Evolutionary conservation across 1,140 invertebrate genomes (phyloP).

Genomic region (Listronotus bonariensis): DNA sequence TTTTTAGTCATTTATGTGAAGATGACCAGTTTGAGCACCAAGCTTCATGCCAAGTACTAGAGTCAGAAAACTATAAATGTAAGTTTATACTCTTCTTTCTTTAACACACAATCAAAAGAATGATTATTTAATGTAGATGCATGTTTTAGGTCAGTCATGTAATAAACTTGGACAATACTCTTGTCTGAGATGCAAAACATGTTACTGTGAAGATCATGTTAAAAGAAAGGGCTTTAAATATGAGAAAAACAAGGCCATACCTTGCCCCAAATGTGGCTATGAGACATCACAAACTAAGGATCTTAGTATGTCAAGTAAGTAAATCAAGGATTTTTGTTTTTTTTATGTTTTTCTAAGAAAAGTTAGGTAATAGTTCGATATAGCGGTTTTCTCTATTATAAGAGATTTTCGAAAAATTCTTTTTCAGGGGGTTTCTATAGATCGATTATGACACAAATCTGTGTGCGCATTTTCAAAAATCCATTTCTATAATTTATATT

Average conservation of each 20-base stretch:
- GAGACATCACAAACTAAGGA: slow-evolving; percentile 92
- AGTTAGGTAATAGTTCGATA: too few species aligned
- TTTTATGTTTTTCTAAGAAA: too few species aligned
- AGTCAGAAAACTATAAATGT: slow-evolving; percentile 94
- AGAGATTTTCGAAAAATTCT: too few species aligned
- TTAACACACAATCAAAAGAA: too few species aligned
- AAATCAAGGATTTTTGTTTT: too few species aligned
- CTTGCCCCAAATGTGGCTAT: slow-evolving; percentile 93
- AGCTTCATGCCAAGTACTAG: slow-evolving; percentile 93
- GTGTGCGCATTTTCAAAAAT: too few species aligned
- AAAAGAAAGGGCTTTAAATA: slow-evolving; percentile 91
- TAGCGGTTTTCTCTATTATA: too few species aligned
- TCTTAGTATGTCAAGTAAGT: slow-evolving; percentile 92
- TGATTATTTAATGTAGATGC: too few species aligned
- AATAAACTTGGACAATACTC: slow-evolving; percentile 94
- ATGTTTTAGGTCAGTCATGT: slow-evolving; percentile 78
- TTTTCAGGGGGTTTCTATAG: too few species aligned
- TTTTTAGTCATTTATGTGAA: slow-evolving; percentile 67
- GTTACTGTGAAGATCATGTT: slow-evolving; percentile 97
- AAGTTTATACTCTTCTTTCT: slow-evolving; percentile 50
- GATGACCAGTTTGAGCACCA: slow-evolving; percentile 99
- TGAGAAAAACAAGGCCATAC: slow-evolving; percentile 84
- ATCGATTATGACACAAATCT: too few species aligned
- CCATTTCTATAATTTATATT: too few species aligned
- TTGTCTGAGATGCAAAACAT: slow-evolving; percentile 92